phyloP scores from a whole-genome alignment of 1,140 invertebrate species.

The Atopsyche davidsoni region DNA sequence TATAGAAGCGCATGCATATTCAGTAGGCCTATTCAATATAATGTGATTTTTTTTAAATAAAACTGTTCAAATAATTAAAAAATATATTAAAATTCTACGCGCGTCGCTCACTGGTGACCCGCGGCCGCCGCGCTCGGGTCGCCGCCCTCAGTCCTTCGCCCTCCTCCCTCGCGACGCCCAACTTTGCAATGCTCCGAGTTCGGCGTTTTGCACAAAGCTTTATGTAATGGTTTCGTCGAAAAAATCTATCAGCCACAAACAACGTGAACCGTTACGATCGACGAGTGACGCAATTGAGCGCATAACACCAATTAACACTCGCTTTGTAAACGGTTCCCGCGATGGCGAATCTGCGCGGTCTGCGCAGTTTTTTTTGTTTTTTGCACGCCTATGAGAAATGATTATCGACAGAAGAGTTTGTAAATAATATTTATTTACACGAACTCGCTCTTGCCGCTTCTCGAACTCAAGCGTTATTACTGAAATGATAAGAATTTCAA shows the following conservation, averaged over 20 bases:
- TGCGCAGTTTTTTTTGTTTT: constrained; percentile 1
- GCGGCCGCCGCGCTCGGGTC: no score
- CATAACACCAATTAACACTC: constrained; percentile 11
- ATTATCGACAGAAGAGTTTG: no score
- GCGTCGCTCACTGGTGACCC: neutral
- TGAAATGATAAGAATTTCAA: no score
- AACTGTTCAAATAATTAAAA: constrained; percentile 47
- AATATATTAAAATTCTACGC: no score
- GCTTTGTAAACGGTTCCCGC: constrained; percentile 11
- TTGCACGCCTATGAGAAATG: no score
- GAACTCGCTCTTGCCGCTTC: no score
- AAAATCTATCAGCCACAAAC: constrained; percentile 20
- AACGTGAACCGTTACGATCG: constrained; percentile 22
- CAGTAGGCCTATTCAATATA: constrained; percentile 50
- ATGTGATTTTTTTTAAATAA: constrained; percentile 50
- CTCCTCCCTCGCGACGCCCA: constrained; percentile 13
- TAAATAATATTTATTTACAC: no score
- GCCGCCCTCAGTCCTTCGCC: no score
- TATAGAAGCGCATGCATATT: constrained; percentile 52
- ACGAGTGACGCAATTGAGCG: constrained; percentile 21
- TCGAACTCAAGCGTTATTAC: no score
- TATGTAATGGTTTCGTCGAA: constrained; percentile 24
- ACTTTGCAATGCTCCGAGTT: constrained; percentile 25
- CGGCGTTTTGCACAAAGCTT: constrained; percentile 26
- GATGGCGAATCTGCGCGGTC: constrained; percentile 1